Evolutionary conservation across 2,113 vertebrate genomes (phyloP).

Genomic region (Heliornis fulica): DNA sequence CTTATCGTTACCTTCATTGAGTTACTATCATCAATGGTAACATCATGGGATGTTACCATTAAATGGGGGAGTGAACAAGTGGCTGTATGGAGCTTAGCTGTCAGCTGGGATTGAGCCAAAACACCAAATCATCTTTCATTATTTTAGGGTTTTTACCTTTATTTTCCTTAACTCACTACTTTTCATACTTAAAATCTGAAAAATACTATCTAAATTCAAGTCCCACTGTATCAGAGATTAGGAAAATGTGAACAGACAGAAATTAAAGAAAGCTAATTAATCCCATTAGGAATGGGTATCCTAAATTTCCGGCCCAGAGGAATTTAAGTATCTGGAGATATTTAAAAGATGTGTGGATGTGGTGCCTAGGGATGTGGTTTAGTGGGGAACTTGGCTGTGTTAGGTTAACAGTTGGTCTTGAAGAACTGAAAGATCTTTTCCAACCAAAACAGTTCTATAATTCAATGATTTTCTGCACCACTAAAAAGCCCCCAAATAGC

Average conservation of each 20-base stretch:
- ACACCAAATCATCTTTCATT: not conserved
- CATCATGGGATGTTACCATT: no score
- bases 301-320: not conserved
- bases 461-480: not conserved
- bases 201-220: not conserved
- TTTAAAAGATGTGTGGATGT: no score
- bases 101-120: not conserved
- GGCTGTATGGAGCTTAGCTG: not conserved
- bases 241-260: not conserved
- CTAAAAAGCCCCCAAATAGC: not conserved
- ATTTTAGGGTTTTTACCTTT: not conserved
- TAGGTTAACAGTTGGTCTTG: no score
- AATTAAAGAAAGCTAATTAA: not conserved
- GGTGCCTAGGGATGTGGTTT: no score
- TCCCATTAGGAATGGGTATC: not conserved
- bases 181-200: not conserved
- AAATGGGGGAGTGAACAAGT: not conserved
- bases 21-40: no score
- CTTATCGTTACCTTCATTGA: no score
- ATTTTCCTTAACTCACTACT: not conserved
- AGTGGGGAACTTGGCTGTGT: no score
- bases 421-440: no score
- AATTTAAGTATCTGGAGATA: not conserved
- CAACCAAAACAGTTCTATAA: no score
- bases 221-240: not conserved